Evolutionary conservation across 2,797 vertebrate genomes (phyloP), one percentile per base, ranked within the genome.

Genomic region (Clarias laeviceps): DNA sequence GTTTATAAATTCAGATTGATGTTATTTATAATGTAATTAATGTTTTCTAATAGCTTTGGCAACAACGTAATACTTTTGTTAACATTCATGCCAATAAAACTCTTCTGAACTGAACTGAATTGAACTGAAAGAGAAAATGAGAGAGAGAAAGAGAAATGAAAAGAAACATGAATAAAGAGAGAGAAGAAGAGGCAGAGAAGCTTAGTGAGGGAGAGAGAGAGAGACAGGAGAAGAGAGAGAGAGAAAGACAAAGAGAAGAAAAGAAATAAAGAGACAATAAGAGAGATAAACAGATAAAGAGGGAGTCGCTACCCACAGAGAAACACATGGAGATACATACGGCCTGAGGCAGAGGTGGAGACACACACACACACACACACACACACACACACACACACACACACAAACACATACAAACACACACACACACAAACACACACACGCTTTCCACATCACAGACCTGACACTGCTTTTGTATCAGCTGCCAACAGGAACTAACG

Each of bases 311-410:
- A 64, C 85, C 73, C 70, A 65, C 34, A 82, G 59, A 66, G 84
- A 54, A n/a, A 69, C 37, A 73, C 45, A 65, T 29, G 78, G 69
- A 57, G 84, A 68, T 3, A 37, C 61, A 68, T 15, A 66, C n/a
- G 50, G 80, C 65, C 40, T 54, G 64, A 82, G 80, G 80, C 84
- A 76, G 62, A 50, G 50, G 27, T 80, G 77, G 57, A 72, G 78
- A 72, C 37, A 27, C n/a, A 56, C 72, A 20, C 45, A 56, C 73
- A 76, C n/a, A 56, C n/a, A 54, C 4, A 27, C 29, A 66, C 65
- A 32, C 37, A 34, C 1, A 40, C 37, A 2, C 29, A 66, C 29
- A 32, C n/a, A 9, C 74, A 57, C 62, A 64, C 62, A 59, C 54
- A n/a, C n/a, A n/a, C n/a, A n/a, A n/a, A n/a, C n/a, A n/a, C n/a